Conservation (phyloP, 1,140 invertebrate genomes). For the Cecropterus lyciades region DNA sequence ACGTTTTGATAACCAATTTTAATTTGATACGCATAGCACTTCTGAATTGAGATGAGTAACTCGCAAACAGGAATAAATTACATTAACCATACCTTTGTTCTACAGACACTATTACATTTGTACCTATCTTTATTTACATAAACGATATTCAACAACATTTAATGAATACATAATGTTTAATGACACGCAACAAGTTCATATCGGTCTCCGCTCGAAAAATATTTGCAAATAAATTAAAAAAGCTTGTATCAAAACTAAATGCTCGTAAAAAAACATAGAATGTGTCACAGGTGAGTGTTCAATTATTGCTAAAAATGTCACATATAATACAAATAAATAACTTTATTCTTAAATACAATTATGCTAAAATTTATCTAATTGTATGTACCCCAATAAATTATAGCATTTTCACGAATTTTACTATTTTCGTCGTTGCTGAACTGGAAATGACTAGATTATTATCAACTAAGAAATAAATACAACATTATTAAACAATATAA, state of each 20-base stretch:
- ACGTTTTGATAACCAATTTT: conserved; percentile 2
- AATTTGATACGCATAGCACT: conserved; percentile 5
- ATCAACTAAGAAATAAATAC: conserved; percentile 17
- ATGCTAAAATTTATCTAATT: conserved; percentile 5
- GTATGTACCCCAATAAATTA: not conserved
- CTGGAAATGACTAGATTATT: conserved; percentile 23
- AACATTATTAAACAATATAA: conserved; percentile 6
- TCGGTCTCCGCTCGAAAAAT: no score
- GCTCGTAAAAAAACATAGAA: not conserved
- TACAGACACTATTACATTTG: no score
- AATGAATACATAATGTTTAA: not conserved
- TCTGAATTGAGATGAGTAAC: conserved; percentile 6
- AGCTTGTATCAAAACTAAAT: conserved; percentile 1
- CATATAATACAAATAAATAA: conserved; percentile 7
- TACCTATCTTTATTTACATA: no score
- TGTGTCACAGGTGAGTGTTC: not conserved
- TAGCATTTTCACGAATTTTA: not conserved
- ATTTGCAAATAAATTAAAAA: no score
- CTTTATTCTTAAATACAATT: conserved; percentile 12
- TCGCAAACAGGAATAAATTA: conserved; percentile 2
- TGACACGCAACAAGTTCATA: no score
- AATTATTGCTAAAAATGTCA: not conserved
- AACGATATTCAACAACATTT: not conserved
- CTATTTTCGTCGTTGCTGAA: not conserved
- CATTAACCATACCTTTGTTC: not conserved